Percentiles rank a stretch among this genome's conserved stretches.
Conservation (phyloP, 2,888 invertebrate species). For the Dasypolia templi region DNA sequence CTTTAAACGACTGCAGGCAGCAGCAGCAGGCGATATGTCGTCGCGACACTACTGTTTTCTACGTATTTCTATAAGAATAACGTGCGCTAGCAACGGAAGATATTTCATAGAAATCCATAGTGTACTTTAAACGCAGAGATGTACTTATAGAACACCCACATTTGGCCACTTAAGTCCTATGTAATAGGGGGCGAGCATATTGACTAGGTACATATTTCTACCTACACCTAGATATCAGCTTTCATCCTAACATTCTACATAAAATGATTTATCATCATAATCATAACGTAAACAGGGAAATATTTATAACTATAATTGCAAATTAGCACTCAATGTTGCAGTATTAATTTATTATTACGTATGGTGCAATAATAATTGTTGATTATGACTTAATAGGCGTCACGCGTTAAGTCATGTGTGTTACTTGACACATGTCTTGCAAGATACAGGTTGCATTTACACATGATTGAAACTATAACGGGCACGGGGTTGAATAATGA, state of each 20-base stretch:
- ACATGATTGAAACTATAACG: constrained; percentile 1
- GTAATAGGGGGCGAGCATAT: neutral
- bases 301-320: constrained; percentile 31
- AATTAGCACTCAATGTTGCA: constrained; percentile 26
- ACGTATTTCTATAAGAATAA: too few relatives aligned
- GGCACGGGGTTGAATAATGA: neutral
- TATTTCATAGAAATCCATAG: too few relatives aligned
- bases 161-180: neutral
- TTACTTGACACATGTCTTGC: constrained; percentile 11
- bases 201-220: too few relatives aligned
- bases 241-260: constrained; percentile 15
- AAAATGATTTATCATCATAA: constrained; percentile 28
- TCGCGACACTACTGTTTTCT: too few relatives aligned
- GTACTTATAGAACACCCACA: neutral
- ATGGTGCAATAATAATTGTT: constrained; percentile 47
- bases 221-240: constrained; percentile 38
- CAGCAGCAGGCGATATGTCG: too few relatives aligned
- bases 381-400: constrained; percentile 13
- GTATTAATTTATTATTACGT: constrained; percentile 35
- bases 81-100: too few relatives aligned
- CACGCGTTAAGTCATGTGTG: constrained; percentile 36
- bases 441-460: neutral
- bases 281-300: constrained; percentile 46
- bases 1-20: too few relatives aligned
- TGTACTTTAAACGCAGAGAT: too few relatives aligned